A percentile compares a stretch with the other conserved stretches of the same genome.
Evolutionary conservation across 2,113 vertebrate species (phyloP).

Genomic region (Chaetodon auriga): DNA sequence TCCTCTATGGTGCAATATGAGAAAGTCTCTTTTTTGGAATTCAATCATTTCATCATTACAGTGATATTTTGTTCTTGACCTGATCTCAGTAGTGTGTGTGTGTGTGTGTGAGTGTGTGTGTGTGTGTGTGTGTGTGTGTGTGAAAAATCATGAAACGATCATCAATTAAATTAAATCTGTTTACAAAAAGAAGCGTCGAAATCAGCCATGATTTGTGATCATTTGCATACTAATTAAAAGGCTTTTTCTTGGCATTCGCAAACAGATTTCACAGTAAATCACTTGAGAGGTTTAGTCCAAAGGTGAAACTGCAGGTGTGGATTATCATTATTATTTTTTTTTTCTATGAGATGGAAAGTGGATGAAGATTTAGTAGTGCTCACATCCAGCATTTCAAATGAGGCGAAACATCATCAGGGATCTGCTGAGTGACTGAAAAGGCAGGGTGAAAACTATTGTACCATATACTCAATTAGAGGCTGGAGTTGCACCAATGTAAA

Average conservation of each 20-base stretch:
- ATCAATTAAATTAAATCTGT: constrained; percentile 34
- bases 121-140: too few species aligned
- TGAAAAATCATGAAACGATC: constrained; percentile 20
- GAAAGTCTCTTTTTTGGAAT: background rate
- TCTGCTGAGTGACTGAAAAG: constrained; percentile 39
- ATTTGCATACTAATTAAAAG: constrained; percentile 66
- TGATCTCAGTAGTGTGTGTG: background rate
- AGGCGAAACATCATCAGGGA: constrained; percentile 67
- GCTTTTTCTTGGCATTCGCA: constrained; percentile 60
- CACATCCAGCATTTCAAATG: constrained; percentile 67
- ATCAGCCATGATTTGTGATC: constrained; percentile 43
- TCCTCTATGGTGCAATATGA: background rate
- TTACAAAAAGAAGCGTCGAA: background rate
- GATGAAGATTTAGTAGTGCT: constrained; percentile 52
- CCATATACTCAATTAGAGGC: constrained; percentile 71
- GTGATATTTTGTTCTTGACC: constrained; percentile 5
- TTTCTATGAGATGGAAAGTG: constrained; percentile 18
- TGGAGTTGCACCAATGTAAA: constrained; percentile 76
- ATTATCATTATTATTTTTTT: background rate
- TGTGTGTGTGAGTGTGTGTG: background rate
- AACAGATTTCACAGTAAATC: constrained; percentile 53
- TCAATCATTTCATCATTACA: constrained; percentile 27
- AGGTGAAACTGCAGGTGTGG: constrained; percentile 74
- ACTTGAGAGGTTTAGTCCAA: constrained; percentile 34
- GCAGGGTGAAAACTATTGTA: constrained; percentile 58